These are phyloP conservation scores for Sapayoa aenigma DNA, from an alignment of 2,113 vertebrate species.

Conservation along the genomic window DNA sequence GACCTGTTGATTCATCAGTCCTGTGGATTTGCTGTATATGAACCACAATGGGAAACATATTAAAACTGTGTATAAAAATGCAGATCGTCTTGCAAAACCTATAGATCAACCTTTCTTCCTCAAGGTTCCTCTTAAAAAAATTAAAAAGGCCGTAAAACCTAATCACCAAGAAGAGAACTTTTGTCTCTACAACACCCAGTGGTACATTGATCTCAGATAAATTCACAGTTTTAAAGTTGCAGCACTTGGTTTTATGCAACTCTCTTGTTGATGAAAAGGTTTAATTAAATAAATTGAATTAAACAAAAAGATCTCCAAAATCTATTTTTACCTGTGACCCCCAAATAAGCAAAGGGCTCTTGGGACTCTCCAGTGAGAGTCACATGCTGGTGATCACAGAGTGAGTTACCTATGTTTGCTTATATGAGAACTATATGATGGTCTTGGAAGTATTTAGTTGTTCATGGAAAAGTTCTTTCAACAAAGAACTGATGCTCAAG, in stretches of 20 bases:
- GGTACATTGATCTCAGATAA: neutral
- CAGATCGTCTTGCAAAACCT: neutral
- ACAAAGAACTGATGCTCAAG: neutral
- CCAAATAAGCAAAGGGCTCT: neutral
- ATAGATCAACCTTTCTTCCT: neutral
- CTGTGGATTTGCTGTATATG: neutral
- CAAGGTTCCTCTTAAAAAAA: neutral
- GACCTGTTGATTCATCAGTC: neutral
- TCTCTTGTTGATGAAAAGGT: neutral
- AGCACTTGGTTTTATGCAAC: neutral
- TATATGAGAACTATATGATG: no score
- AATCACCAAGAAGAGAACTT: neutral
- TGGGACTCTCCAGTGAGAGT: neutral
- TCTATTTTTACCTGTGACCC: neutral
- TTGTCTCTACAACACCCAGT: neutral
- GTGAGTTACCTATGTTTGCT: neutral
- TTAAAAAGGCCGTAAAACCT: neutral
- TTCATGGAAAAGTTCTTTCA: neutral
- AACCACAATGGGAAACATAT: neutral
- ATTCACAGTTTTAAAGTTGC: neutral
- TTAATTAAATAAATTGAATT: no score
- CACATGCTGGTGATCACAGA: accelerated
- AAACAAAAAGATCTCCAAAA: neutral
- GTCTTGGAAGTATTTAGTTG: neutral
- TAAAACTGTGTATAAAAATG: neutral